Evolutionary conservation across 2,888 invertebrate species (phyloP), one percentile per base, ranked within the genome.

Genomic region (Vesta saturnalis): DNA sequence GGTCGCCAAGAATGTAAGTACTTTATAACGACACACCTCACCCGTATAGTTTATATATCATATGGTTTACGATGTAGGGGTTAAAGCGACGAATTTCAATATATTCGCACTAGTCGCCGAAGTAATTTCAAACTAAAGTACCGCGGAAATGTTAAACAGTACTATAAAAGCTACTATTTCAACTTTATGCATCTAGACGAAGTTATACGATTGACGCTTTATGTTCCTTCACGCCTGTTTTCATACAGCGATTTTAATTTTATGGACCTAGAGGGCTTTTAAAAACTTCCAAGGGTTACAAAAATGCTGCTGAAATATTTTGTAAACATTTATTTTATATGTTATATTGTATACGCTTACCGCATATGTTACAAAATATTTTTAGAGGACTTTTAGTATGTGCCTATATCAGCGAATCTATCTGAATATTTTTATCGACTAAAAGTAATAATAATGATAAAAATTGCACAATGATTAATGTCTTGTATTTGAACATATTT

Each of bases 121-220:
- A 64, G 69, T 69, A 69, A 65, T 69, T 69, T 43, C 61, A 39
- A 52, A 68, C 55, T 23, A 56, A 64, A 69, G 58, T 64, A 64
- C 69, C 64, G 30, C 64, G 64, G 69, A 64, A 62, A 69, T 69
- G 64, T 69, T 69, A 65, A 69, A 69, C 69, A 59, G 60, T 60
- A 64, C 61, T 60, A 69, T 65, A 69, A 69, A 69, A 69, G 64
- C 64, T 69, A 64, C 58, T 58, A 60, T 67, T 69, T 64, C 63
- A 39, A 39, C 23, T 54, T 69, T 69, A 69, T 69, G 65, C 60
- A 62, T 65, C 59, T 55, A 64, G 61, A 63, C 64, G 60, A 56
- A 39, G 62, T 67, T 67, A 61, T 60, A 66, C 60, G 66, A 59
- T 65, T 64, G 64, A 19, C 35, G 54, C 59, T 64, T 66, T 66